Conservation (phyloP, 1,140 invertebrate species). For the Mercenaria mercenaria region DNA sequence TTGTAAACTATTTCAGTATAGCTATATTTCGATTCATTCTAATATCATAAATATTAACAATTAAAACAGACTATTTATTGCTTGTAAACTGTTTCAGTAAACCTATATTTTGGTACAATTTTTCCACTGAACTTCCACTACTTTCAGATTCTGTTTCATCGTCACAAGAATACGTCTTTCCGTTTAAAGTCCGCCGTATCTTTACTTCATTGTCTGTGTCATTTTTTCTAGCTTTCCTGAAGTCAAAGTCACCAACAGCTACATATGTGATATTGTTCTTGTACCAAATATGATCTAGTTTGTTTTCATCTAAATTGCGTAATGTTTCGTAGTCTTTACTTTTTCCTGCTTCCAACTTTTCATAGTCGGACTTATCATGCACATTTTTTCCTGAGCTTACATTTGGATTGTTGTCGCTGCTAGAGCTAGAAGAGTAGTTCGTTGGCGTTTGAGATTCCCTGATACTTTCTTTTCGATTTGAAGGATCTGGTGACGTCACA, state of each 20-base stretch:
- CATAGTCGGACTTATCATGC: not conserved
- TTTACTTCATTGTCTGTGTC: not conserved
- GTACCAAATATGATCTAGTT: not conserved
- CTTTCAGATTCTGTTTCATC: not conserved
- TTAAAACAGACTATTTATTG: not conserved
- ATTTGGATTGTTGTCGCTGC: no score
- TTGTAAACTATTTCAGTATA: no score
- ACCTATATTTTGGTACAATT: conserved; percentile 35
- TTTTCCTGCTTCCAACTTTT: not conserved
- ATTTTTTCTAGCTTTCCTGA: not conserved
- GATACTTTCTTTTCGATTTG: not conserved
- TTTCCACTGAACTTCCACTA: not conserved
- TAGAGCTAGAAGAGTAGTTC: not conserved
- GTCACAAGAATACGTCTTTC: not conserved
- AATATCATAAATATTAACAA: no score
- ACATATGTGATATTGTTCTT: conserved; percentile 16
- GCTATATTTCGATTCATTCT: no score
- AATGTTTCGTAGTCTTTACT: conserved; percentile 1
- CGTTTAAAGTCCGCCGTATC: conserved; percentile 15
- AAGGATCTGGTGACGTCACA: conserved; percentile 6
- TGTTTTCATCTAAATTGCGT: not conserved
- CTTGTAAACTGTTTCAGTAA: conserved; percentile 16
- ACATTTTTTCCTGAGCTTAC: not conserved
- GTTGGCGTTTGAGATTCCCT: not conserved
- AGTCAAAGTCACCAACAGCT: not conserved